A percentile compares a stretch with the other conserved stretches of the same genome.
These are phyloP conservation scores for Gryllus bimaculatus DNA, from an alignment of 1,140 invertebrate species.

Conservation along the genomic window DNA sequence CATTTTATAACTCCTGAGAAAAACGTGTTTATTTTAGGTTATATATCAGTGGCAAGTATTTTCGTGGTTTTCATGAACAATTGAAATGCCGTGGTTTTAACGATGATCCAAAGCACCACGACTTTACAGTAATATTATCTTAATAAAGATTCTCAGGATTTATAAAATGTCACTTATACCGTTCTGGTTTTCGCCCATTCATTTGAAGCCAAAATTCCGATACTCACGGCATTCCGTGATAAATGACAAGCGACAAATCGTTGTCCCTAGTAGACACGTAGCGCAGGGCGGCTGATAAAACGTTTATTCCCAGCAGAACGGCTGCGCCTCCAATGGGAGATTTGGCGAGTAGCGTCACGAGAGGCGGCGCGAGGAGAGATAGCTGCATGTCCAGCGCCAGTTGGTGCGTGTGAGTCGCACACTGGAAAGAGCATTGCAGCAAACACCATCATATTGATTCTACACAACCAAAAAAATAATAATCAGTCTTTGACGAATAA, in stretches of 20 bases:
- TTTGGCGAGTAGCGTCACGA: slow-evolving; percentile 54
- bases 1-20: too few species aligned
- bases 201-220: not conserved
- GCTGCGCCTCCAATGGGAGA: slow-evolving; percentile 42
- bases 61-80: too few species aligned
- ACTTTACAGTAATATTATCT: too few species aligned
- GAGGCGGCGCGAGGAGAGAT: slow-evolving; percentile 56
- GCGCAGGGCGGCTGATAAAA: slow-evolving; percentile 47
- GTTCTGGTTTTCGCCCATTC: too few species aligned
- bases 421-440: slow-evolving; percentile 40
- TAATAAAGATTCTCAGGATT: too few species aligned
- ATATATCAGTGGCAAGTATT: too few species aligned
- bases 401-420: slow-evolving; percentile 57
- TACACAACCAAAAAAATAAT: not conserved
- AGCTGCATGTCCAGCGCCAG: slow-evolving; percentile 76
- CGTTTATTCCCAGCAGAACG: slow-evolving; percentile 42
- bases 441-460: not conserved
- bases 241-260: slow-evolving; percentile 50
- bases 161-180: too few species aligned
- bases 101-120: too few species aligned
- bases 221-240: slow-evolving; percentile 55
- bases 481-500: too few species aligned
- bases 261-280: slow-evolving; percentile 47
- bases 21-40: too few species aligned
- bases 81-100: too few species aligned